These are phyloP conservation scores for Ceramica pisi DNA, from an alignment of 2,888 invertebrate species.

Conservation along the genomic window DNA sequence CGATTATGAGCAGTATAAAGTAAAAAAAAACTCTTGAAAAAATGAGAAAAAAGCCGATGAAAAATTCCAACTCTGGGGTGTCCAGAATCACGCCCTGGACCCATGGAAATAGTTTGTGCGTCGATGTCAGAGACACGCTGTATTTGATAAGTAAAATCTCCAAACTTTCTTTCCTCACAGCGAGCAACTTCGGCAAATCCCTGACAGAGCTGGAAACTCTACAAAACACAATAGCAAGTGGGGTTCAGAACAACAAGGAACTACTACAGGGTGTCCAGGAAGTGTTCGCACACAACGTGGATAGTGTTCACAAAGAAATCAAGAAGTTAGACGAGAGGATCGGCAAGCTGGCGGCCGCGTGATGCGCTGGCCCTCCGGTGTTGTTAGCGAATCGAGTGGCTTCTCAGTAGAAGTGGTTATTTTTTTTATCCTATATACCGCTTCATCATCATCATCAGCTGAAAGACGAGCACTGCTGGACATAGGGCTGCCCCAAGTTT, in stretches of 20 bases:
- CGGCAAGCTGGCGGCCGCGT: constrained; percentile 89
- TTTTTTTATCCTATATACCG: no score
- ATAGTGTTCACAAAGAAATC: constrained; percentile 94
- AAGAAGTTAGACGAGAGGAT: constrained; percentile 94
- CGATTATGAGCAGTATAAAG: no score
- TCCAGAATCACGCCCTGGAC: no score
- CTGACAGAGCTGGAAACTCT: constrained; percentile 95
- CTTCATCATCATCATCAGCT: no score
- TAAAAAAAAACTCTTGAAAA: no score
- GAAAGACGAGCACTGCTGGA: no score
- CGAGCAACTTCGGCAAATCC: constrained; percentile 96
- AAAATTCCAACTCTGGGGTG: no score
- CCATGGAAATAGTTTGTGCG: no score
- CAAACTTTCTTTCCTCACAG: constrained; percentile 84
- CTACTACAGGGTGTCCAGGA: constrained; percentile 95
- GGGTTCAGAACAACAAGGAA: constrained; percentile 95
- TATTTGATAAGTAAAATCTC: no score
- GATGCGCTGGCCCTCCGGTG: constrained; percentile 64
- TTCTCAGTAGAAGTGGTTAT: constrained; percentile 25
- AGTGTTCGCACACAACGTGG: constrained; percentile 95
- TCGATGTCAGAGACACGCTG: no score
- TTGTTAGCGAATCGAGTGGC: constrained; percentile 37
- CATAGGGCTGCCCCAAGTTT: no score
- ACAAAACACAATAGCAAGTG: constrained; percentile 93
- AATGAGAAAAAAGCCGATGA: no score